A percentile compares a stretch with the other conserved stretches of the same genome.
phyloP scores from a whole-genome alignment of 2,797 vertebrate genomes.

The Octomys mimax region DNA sequence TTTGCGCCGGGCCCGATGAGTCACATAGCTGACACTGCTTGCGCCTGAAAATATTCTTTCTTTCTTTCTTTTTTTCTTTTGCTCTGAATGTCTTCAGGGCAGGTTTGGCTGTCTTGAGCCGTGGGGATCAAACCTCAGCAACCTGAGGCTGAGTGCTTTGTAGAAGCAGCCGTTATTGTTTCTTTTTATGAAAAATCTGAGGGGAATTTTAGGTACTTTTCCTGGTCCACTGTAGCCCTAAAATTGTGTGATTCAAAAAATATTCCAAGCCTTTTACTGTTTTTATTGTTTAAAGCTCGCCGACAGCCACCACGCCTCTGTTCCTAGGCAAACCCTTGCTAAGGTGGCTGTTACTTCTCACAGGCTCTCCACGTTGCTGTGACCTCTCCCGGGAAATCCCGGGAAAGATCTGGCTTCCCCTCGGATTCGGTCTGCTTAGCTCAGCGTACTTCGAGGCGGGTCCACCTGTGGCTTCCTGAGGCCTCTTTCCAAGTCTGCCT shows the following conservation, averaged over 20 bases:
- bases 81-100: too few relatives aligned
- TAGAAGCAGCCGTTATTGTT: not conserved
- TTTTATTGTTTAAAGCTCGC: not conserved
- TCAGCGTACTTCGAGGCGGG: slow-evolving; percentile 56
- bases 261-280: not conserved
- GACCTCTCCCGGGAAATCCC: slow-evolving; percentile 4
- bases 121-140: too few relatives aligned
- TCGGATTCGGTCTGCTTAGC: slow-evolving; percentile 56
- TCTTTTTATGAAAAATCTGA: slow-evolving; percentile 2
- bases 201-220: not conserved
- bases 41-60: slow-evolving; percentile 30
- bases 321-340: slow-evolving; percentile 58
- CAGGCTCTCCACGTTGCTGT: slow-evolving; percentile 59
- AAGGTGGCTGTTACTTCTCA: slow-evolving; percentile 76
- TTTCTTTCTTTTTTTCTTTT: not conserved
- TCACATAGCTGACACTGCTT: not conserved
- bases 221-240: not conserved
- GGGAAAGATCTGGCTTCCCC: slow-evolving; percentile 59
- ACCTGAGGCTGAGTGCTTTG: too few relatives aligned
- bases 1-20: not conserved
- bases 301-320: slow-evolving; percentile 11
- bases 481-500: slow-evolving; percentile 34
- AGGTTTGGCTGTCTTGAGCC: too few relatives aligned
- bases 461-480: slow-evolving; percentile 63
- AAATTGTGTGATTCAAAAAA: slow-evolving; percentile 23